Conservation (phyloP, 2,113 vertebrate species). For the Mungos mungo region DNA sequence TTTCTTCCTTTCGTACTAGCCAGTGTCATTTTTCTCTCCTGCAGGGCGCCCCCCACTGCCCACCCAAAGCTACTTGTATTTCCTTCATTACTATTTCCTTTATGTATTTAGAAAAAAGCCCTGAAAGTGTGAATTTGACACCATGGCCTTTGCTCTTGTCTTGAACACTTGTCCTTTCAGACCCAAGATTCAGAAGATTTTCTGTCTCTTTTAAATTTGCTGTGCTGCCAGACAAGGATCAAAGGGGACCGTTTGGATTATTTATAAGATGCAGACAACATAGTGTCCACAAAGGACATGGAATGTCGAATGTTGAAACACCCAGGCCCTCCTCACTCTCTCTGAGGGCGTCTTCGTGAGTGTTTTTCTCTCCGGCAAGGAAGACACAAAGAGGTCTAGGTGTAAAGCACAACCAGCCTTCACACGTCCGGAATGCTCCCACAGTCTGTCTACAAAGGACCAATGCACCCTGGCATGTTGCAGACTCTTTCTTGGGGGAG, state of each 20-base stretch:
- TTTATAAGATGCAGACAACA: neutral
- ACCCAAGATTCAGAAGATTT: neutral
- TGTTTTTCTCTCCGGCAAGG: neutral
- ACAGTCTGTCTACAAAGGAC: neutral
- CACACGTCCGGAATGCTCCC: slow-evolving; percentile 21
- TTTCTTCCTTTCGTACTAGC: neutral
- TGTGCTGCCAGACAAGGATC: neutral
- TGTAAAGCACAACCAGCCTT: neutral
- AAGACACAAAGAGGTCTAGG: neutral
- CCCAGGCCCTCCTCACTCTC: neutral
- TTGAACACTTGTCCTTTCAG: neutral
- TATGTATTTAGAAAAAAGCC: neutral
- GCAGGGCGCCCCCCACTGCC: neutral
- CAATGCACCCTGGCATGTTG: rapidly evolving
- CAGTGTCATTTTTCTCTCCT: neutral
- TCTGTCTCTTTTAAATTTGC: neutral
- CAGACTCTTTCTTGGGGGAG: neutral
- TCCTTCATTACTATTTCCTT: neutral
- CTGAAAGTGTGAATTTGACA: neutral
- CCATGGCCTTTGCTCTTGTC: neutral
- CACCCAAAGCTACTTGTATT: neutral
- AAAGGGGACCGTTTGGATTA: neutral
- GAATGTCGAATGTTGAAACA: neutral
- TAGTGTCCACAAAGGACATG: neutral
- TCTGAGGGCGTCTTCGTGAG: neutral